These are phyloP conservation scores for Eremobia ochroleuca DNA, from an alignment of 2,888 invertebrate genomes.

Conservation along the genomic window DNA sequence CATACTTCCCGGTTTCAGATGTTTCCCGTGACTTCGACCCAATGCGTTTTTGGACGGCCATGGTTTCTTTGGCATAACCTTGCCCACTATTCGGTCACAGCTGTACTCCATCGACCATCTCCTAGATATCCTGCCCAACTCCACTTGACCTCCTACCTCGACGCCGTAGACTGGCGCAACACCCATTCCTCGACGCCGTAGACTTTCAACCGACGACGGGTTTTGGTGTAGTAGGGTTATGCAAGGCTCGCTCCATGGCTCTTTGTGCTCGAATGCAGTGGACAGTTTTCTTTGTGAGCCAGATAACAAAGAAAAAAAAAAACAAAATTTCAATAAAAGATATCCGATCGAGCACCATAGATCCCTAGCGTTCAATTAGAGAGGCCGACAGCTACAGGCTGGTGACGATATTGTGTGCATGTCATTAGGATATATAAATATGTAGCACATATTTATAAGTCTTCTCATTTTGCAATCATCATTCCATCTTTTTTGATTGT, in stretches of 20 bases:
- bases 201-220: background rate
- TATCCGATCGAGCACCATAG: no score
- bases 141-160: background rate
- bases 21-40: background rate
- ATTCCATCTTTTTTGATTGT: background rate
- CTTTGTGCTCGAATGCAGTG: background rate
- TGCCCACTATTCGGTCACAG: background rate
- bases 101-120: background rate
- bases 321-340: no score
- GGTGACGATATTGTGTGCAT: no score
- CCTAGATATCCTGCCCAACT: background rate
- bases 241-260: background rate
- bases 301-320: background rate
- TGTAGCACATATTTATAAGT: no score
- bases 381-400: no score
- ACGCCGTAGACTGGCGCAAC: background rate
- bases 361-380: no score
- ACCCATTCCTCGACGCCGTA: background rate
- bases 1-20: no score
- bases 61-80: background rate
- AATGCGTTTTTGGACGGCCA: no score
- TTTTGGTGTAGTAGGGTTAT: background rate
- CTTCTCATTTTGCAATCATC: no score
- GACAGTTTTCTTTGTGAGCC: background rate
- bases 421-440: no score